Percentiles rank a stretch among this genome's conserved stretches.
These are phyloP conservation scores for Monopis laevigella DNA, from an alignment of 2,888 invertebrate genomes.

Conservation along the genomic window DNA sequence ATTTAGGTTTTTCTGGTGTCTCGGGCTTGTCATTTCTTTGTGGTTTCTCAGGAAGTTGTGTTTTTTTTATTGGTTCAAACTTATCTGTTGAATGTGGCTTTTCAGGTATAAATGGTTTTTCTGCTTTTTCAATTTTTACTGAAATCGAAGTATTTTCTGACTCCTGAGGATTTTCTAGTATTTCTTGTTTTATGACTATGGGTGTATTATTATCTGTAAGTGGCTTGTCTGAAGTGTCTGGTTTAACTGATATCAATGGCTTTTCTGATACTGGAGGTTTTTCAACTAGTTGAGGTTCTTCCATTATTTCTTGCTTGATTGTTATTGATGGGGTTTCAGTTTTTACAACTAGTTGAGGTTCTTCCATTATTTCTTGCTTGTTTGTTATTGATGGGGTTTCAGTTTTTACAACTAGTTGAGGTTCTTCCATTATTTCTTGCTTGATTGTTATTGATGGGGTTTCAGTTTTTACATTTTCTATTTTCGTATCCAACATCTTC, in stretches of 20 bases:
- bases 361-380: constrained; percentile 26
- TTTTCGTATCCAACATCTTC: constrained; percentile 14
- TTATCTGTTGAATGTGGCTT: no score
- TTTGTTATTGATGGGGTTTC: constrained; percentile 15
- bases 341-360: constrained; percentile 28
- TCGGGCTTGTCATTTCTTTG: no score
- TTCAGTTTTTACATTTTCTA: constrained; percentile 19
- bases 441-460: constrained; percentile 19
- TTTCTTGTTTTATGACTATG: no score
- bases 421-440: constrained; percentile 28
- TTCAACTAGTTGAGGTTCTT: constrained; percentile 24
- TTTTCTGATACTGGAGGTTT: constrained; percentile 27
- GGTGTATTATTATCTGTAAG: constrained; percentile 19
- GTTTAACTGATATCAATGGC: constrained; percentile 27
- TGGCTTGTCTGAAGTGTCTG: constrained; percentile 13
- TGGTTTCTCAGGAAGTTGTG: no score
- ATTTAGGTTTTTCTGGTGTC: no score
- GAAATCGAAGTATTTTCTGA: constrained; percentile 32
- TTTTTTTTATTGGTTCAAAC: no score
- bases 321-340: neutral
- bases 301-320: constrained; percentile 28
- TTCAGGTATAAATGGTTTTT: constrained; percentile 14
- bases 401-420: constrained; percentile 25
- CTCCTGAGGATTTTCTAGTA: constrained; percentile 24
- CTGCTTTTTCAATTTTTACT: constrained; percentile 13